Base-by-base conservation (phyloP, 2,113 vertebrate genomes). In the Epinephelus lanceolatus region DNA sequence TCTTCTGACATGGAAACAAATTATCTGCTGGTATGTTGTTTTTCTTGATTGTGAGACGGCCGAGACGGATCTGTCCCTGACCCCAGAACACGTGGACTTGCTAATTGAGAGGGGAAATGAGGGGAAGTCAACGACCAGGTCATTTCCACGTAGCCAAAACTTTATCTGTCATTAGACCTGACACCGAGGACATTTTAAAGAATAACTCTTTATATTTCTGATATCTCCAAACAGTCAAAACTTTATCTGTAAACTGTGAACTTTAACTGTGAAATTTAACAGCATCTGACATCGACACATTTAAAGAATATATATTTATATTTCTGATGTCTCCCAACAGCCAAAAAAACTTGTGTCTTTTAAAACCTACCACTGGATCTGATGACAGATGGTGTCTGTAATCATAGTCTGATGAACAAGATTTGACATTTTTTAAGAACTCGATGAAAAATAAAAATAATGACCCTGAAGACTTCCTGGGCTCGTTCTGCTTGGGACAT, bases 11-110 rank as follows among this genome's bases (percentile, higher is more conserved):
- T 72, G 80, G 59, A 78, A 80, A 84, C 84, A 49, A 77, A 89
- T 86, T 82, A 89, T 15, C 47, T 18, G 67, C 73, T 90, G 85
- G 81, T 89, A 92, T 91, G 85, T 86, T 89, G 88, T 91, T 91
- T 86, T 86, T 49, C 71, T 63, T 53, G 62, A 33, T 80, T 72
- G 76, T 49, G 45, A 18, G 55, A 30, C 37, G 62, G 73, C 6
- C 33, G 6, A 78, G 60, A n/a, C 71, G 2, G 57, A 25, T 69
- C 25, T 23, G 66, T 68, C 56, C 23, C 5, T 47, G 76, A 85
- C 72, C 72, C 49, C 56, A 1, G 30, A 77, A 73, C 88, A 84
- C 12, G 72, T 76, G 87, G 71, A 74, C 51, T 17, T 13, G 47
- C 27, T 83, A 79, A 91, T 73, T 87, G n/a, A 71, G 67, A 77